These are phyloP conservation scores for Pachyuromys duprasi DNA, from an alignment of 2,797 vertebrate species.

Conservation along the genomic window DNA sequence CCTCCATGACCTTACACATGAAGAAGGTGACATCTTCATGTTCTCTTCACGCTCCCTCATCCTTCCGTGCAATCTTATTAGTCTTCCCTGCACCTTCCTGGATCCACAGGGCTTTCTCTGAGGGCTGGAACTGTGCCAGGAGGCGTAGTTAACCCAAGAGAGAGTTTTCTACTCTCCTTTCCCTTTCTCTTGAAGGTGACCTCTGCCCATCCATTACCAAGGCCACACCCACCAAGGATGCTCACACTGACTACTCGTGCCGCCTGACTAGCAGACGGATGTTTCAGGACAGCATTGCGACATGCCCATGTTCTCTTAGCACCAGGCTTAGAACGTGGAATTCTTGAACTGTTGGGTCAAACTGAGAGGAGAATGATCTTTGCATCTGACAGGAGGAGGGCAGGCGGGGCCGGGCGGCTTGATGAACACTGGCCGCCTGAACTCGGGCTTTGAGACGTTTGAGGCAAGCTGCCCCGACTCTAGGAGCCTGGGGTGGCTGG, in stretches of 20 bases:
- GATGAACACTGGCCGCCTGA: not conserved
- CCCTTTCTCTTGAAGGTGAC: not conserved
- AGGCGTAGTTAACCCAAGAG: not conserved
- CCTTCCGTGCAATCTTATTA: too few relatives aligned
- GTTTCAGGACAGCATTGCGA: not conserved
- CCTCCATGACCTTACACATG: not conserved
- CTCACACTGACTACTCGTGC: not conserved
- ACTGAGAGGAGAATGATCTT: not conserved
- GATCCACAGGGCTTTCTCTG: rapidly evolving
- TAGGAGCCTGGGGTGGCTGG: not conserved
- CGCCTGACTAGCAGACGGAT: not conserved
- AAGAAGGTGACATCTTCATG: not conserved
- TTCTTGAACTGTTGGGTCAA: not conserved
- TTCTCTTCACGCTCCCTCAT: rapidly evolving
- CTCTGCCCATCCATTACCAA: not conserved
- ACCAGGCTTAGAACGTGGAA: not conserved
- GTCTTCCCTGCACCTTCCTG: not conserved
- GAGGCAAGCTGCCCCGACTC: rapidly evolving
- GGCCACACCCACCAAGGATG: rapidly evolving
- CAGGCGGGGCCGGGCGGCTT: not conserved
- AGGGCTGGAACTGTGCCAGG: rapidly evolving
- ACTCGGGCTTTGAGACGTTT: not conserved
- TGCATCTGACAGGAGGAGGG: not conserved
- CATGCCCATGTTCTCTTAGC: not conserved
- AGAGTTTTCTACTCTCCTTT: not conserved